These are phyloP conservation scores for Drosophila fungiperda DNA, from an alignment of 2,888 invertebrate genomes.

Conservation along the genomic window DNA sequence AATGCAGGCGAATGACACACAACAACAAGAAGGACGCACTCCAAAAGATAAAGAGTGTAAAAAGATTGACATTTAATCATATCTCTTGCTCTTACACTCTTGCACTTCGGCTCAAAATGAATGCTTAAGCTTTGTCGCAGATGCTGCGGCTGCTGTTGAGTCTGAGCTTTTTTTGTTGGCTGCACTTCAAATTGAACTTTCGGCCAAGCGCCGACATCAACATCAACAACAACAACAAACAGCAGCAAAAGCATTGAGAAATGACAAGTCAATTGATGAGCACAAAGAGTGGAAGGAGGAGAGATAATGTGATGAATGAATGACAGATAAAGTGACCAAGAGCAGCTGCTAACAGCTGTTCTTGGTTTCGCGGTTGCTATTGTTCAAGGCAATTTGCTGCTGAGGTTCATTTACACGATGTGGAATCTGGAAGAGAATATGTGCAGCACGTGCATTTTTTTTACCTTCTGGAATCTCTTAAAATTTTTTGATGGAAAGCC, in stretches of 20 bases:
- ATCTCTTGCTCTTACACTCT: constrained; percentile 5
- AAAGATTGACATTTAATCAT: constrained; percentile 19
- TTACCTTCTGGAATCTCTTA: neutral
- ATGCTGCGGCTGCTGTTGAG: constrained; percentile 17
- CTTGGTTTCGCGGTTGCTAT: constrained; percentile 7
- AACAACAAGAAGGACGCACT: constrained; percentile 15
- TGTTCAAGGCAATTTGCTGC: constrained; percentile 60
- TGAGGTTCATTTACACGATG: constrained; percentile 61
- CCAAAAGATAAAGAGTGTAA: constrained; percentile 16
- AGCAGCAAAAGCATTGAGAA: constrained; percentile 49
- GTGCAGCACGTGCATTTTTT: neutral
- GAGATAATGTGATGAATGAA: constrained; percentile 50
- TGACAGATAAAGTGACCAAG: constrained; percentile 55
- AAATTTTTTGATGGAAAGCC: neutral
- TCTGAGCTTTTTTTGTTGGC: constrained; percentile 50
- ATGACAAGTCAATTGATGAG: constrained; percentile 75
- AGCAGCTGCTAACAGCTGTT: constrained; percentile 52
- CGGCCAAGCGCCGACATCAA: constrained; percentile 46
- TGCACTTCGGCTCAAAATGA: neutral
- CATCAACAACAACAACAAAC: constrained; percentile 22
- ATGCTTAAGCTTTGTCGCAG: constrained; percentile 10
- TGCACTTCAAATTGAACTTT: constrained; percentile 77
- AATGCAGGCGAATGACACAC: constrained; percentile 70
- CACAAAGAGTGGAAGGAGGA: constrained; percentile 33
- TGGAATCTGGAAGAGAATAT: constrained; percentile 1